Evolutionary conservation across 1,140 invertebrate species (phyloP), one percentile per base, ranked within the genome.

Genomic region (Microplitis demolitor): DNA sequence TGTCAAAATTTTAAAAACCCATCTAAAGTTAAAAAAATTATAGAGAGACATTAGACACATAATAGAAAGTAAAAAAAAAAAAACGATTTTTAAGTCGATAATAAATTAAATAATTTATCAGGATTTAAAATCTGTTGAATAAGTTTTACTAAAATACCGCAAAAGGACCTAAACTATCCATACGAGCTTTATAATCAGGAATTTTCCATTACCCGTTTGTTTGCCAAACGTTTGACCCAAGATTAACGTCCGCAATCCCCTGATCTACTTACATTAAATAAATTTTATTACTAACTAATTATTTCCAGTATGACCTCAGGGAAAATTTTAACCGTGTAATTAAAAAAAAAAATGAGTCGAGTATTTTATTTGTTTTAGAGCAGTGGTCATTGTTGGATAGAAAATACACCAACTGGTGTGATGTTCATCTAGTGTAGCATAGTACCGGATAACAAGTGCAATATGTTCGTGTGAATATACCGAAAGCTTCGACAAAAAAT

Each of bases 371-470:
- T 53, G 13, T 4, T n/a, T n/a, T 5, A 34, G 14, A 31, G 33
- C n/a, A 73, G 77, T 75, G 78, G 80, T 74, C 76, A 76, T 31
- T 74, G 60, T 62, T 34, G 34, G 14, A 60, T 35, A 11, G 60
- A 9, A 62, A 62, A 62, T 35, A 24, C 9, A 62, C n/a, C n/a
- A 62, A 45, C 62, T 50, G 14, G 62, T 64, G 62, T 39, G 35
- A 71, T 71, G 61, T 71, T 53, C 45, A 60, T 81, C 71, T 73
- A 81, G 66, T 66, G 66, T 71, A 71, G 68, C 39, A 11, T 45
- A 45, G 66, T 77, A 75, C 68, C 66, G 39, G 33, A 75, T 79
- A 80, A 80, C 80, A 78, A 84, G 82, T 79, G 79, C 79, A 83
- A 84, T 83, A 84, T 82, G 78, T 80, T 77, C 78, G 60, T 54